Evolutionary conservation across 1,140 invertebrate species (phyloP).

Genomic region (Mamestra configurata): DNA sequence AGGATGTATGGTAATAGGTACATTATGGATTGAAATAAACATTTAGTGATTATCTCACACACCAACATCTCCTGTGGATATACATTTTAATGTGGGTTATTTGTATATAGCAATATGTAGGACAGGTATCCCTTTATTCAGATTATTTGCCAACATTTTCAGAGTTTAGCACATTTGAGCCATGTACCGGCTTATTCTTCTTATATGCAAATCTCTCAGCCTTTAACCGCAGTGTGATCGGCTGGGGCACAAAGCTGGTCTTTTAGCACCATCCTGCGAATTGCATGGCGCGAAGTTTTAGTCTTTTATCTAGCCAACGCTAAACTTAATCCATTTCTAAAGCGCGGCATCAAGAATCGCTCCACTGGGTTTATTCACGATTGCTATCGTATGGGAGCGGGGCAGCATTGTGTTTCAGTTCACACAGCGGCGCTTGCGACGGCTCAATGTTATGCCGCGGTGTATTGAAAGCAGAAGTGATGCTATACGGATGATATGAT

Average conservation of each 20-base stretch:
- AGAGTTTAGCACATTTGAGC: too few relatives aligned
- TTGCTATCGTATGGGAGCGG: constrained; percentile 48
- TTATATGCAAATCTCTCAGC: not conserved
- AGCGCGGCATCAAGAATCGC: constrained; percentile 47
- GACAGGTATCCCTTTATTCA: too few relatives aligned
- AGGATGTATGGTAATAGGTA: too few relatives aligned
- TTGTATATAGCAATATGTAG: too few relatives aligned
- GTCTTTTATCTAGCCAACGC: constrained; percentile 19
- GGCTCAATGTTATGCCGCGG: not conserved
- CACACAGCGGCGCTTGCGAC: constrained; percentile 45
- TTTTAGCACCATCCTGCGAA: constrained; percentile 1
- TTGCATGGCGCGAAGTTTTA: constrained; percentile 15
- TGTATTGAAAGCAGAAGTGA: constrained; percentile 3
- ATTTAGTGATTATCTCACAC: too few relatives aligned
- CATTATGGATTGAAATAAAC: too few relatives aligned
- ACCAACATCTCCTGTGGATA: too few relatives aligned
- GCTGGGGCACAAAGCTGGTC: not conserved
- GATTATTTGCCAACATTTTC: too few relatives aligned
- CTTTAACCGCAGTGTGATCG: not conserved
- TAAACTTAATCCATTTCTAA: constrained; percentile 51
- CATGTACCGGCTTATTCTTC: not conserved
- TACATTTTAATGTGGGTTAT: too few relatives aligned
- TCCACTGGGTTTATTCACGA: constrained; percentile 47
- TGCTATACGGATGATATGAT: not conserved
- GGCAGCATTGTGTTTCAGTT: constrained; percentile 45